phyloP scores from a whole-genome alignment of 2,797 vertebrate genomes.

The Thalassophryne amazonica region DNA sequence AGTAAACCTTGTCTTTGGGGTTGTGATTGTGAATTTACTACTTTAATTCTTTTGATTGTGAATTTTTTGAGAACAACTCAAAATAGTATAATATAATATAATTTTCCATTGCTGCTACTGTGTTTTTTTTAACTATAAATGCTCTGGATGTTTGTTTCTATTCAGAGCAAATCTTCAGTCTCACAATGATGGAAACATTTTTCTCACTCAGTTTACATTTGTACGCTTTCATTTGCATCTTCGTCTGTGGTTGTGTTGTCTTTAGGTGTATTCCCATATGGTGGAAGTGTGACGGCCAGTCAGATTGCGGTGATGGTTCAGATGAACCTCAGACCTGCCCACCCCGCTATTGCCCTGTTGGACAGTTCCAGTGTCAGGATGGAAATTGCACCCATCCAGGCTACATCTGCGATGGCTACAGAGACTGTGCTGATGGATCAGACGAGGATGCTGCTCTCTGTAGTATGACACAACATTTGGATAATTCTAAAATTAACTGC shows the following conservation, averaged over 20 bases:
- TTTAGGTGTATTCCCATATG: constrained; percentile 73
- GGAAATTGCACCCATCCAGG: constrained; percentile 66
- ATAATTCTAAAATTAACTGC: neutral
- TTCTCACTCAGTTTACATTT: neutral
- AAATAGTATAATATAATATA: too few species aligned
- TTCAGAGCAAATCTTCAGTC: too few species aligned
- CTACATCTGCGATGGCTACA: constrained; percentile 61
- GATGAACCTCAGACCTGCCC: constrained; percentile 76
- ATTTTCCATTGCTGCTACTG: too few species aligned
- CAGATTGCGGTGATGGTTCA: constrained; percentile 73
- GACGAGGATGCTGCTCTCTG: constrained; percentile 75
- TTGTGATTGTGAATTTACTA: too few species aligned
- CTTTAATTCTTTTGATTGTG: too few species aligned
- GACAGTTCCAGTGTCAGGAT: constrained; percentile 73
- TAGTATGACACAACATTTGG: constrained; percentile 44
- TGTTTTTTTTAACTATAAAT: too few species aligned
- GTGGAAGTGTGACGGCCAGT: constrained; percentile 79
- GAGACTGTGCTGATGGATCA: constrained; percentile 66
- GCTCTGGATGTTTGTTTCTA: too few species aligned
- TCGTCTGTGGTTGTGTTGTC: neutral
- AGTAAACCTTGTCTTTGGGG: too few species aligned
- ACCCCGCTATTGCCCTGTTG: constrained; percentile 56
- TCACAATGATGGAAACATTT: neutral
- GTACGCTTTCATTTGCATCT: neutral
- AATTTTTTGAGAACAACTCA: too few species aligned